Evolutionary conservation across 2,113 vertebrate genomes (phyloP), one percentile per base, ranked within the genome.

Genomic region (Micromys minutus): DNA sequence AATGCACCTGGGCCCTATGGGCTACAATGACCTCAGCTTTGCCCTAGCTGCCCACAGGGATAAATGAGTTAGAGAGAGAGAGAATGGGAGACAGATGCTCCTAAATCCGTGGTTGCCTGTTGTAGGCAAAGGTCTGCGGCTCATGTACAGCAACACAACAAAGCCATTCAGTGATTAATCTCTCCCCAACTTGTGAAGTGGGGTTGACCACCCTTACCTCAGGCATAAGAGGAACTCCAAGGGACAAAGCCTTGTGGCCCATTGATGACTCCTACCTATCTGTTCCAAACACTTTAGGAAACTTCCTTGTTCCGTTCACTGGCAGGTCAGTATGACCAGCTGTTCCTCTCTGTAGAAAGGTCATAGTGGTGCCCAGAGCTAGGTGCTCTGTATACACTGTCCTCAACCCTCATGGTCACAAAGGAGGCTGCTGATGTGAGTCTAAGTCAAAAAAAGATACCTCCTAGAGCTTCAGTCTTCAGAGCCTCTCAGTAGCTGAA

Each of bases 251-350:
- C 5, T 12, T 31, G 87, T n/a, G 65, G 63, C n/a, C 59, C 39
- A 2, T 47, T 26, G 47, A 42, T 2, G 7, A 24, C 42, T 24
- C 3, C 5, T 19, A 0, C 1, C 3, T 0, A 11, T 7, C 34
- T 8, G 4, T 4, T 47, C 6, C 0, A 19, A 65, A 75, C 0
- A 2, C 65, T 45, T 36, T 31, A 15, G 36, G 5, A 80, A 80
- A 26, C n/a, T 21, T 45, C 71, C 34, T 17, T 7, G 36, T 47
- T 76, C 80, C 39, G 3, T 36, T 7, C 36, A 47, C 45, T 55
- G 39, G 5, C 0, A 0, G 65, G 61, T 3, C 19, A 19, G 5
- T 69, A 65, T 11, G 76, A 85, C 65, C 10, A 75, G 1, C 0
- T 29, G 12, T 21, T 22, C 19, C 19, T 26, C 13, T 63, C 50